A percentile compares a stretch with the other conserved stretches of the same genome.
phyloP scores from a whole-genome alignment of 2,113 vertebrate species.

The Lepus europaeus region DNA sequence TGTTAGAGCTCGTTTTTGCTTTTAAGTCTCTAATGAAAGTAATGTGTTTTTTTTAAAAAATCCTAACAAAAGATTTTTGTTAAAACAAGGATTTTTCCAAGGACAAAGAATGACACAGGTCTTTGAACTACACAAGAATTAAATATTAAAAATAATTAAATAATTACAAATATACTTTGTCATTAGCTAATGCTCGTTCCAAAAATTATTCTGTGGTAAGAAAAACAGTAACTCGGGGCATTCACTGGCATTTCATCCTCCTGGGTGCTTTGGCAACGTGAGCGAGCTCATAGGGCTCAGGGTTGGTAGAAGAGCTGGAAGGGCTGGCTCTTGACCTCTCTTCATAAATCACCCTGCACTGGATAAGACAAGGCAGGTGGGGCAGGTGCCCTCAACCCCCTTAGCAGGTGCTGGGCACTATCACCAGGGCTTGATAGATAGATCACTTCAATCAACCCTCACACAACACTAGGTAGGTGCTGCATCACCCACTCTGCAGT shows the following conservation, averaged over 20 bases:
- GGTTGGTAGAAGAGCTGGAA: background rate
- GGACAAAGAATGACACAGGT: background rate
- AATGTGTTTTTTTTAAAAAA: background rate
- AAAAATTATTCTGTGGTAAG: background rate
- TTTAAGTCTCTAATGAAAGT: conserved; percentile 13
- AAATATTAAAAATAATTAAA: background rate
- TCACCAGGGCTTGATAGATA: rapidly evolving
- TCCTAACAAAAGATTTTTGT: background rate
- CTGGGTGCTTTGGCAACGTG: rapidly evolving
- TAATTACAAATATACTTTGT: background rate
- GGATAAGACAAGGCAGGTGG: rapidly evolving
- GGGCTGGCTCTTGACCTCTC: background rate
- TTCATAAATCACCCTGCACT: rapidly evolving
- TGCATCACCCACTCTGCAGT: background rate
- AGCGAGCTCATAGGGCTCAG: rapidly evolving
- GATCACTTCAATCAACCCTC: background rate
- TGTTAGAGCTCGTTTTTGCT: background rate
- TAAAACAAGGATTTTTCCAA: background rate
- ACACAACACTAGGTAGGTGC: background rate
- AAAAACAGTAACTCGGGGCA: background rate
- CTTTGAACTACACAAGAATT: background rate
- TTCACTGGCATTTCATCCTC: background rate
- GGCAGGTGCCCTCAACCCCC: rapidly evolving
- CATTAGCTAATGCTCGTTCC: background rate
- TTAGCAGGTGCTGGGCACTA: background rate